Base-by-base conservation (phyloP, 1,140 invertebrate species). In the Anthonomus grandis region DNA sequence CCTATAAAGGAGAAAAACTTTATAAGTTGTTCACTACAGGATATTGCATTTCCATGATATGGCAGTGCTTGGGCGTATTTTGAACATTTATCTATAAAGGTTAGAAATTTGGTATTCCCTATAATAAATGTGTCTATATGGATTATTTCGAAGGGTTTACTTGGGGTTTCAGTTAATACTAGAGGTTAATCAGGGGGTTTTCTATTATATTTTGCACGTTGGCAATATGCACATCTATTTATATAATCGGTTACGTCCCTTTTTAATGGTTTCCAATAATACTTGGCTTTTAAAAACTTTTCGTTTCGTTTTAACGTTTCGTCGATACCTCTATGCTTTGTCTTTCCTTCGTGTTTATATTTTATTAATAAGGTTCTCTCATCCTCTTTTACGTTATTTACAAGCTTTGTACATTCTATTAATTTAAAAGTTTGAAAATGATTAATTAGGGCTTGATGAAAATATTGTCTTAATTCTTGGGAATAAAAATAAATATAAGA, bases 91-190 rank as follows among this genome's bases (percentile, higher is more conserved):
- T n/a, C n/a, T n/a, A n/a, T n/a, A n/a, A 31, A 31, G 8, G 27
- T 8, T 31, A 31, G n/a, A 31, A n/a, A 31, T 8, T 31, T 31
- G n/a, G n/a, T 8, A 8, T 8, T 31, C 8, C n/a, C 27, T 31
- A 31, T n/a, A n/a, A 8, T 41, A 41, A 41, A 41, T 41, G 15
- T 13, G 15, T 41, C 38, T 8, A 41, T 41, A 25, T 45, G 18
- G 18, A 45, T 19, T 8, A 45, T 45, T 45, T 45, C 12, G 23
- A 45, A 45, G 4, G 42, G 42, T 47, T 47, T 47, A 8, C 3
- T 13, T 4, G 21, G 19, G 2, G 27, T 47, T 4, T 47, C 44
- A 9, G 44, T 47, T 4, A 3, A 13, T 3, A 47, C 15, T 8
- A 47, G 15, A 4, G 44, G 18, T 10, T 9, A 8, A 19, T 47